Evolutionary conservation across 2,113 vertebrate genomes (phyloP).

Genomic region (Phrynosoma blainvillii): DNA sequence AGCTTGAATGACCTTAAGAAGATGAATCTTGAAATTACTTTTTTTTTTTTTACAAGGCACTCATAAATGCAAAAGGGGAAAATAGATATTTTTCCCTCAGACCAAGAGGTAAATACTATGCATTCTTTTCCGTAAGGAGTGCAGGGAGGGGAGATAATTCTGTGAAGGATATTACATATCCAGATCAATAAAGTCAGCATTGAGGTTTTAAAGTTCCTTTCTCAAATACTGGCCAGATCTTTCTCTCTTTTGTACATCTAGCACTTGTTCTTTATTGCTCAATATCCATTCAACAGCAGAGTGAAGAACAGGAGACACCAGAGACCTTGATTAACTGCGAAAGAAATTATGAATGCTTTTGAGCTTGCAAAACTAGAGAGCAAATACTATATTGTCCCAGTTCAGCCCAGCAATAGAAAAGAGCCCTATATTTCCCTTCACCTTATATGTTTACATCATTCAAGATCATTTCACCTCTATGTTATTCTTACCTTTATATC

Average conservation of each 20-base stretch:
- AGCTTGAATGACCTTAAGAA: conserved; percentile 16
- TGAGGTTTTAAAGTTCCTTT: neutral
- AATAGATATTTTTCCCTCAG: neutral
- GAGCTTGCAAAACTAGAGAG: neutral
- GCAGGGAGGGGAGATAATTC: neutral
- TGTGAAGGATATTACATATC: neutral
- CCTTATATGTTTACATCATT: neutral
- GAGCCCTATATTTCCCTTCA: neutral
- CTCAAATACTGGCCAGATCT: neutral
- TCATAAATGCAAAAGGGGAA: conserved; percentile 17
- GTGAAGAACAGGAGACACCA: neutral
- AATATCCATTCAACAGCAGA: neutral
- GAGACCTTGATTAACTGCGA: neutral
- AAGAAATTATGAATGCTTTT: neutral
- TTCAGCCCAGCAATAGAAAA: neutral
- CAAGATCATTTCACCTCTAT: neutral
- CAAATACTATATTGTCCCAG: neutral
- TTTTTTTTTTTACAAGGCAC: conserved; percentile 35
- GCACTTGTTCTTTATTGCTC: neutral
- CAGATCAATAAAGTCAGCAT: neutral
- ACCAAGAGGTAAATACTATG: neutral
- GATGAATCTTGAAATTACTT: conserved; percentile 22
- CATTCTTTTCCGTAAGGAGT: neutral
- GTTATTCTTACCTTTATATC: neutral
- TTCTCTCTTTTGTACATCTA: neutral